Conservation (phyloP, 2,113 vertebrate species). For the Lycocorax pyrrhopterus region DNA sequence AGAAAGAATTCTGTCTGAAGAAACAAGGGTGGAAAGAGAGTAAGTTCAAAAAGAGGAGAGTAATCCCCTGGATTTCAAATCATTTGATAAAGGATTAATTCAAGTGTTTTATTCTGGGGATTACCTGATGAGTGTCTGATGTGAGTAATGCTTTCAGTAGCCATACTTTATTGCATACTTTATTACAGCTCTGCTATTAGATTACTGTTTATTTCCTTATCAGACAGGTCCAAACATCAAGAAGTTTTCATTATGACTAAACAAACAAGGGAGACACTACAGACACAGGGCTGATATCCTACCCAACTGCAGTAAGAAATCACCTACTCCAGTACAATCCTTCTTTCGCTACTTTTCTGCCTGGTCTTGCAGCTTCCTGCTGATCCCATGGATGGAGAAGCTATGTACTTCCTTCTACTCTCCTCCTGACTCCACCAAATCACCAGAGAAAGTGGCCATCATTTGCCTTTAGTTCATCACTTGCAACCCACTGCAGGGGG, state of each 20-base stretch:
- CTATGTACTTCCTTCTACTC: neutral
- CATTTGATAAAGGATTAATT: neutral
- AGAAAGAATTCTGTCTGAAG: neutral
- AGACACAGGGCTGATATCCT: neutral
- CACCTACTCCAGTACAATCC: too few species aligned
- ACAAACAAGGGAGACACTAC: neutral
- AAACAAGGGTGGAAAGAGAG: fast-evolving
- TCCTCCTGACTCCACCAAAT: neutral
- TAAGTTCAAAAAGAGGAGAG: neutral
- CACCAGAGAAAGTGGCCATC: neutral
- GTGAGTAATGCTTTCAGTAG: neutral
- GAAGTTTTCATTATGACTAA: neutral
- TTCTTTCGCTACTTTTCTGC: neutral
- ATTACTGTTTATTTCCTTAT: neutral
- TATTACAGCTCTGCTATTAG: neutral
- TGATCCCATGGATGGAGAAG: neutral
- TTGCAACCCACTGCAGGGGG: neutral
- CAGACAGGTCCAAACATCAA: neutral
- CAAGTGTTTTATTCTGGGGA: neutral
- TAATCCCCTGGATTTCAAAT: neutral
- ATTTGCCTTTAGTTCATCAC: neutral
- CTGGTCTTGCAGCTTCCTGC: neutral
- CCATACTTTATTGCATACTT: neutral
- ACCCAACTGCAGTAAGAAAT: neutral
- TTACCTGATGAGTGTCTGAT: neutral